Conservation (phyloP, 2,797 vertebrate genomes). For the Pterois miles region DNA sequence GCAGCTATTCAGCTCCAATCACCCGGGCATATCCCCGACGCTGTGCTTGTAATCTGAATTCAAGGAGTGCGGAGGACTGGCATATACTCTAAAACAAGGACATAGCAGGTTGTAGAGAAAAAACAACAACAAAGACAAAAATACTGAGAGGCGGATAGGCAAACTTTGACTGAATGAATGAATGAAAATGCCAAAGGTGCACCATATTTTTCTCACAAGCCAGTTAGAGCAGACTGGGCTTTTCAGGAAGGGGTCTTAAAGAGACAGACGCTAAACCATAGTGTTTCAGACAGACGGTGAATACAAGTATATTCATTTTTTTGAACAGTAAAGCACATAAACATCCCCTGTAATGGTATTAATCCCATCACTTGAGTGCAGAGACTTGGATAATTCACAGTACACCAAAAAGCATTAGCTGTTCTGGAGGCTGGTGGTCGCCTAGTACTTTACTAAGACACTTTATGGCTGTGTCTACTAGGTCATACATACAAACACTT, state of each 20-base stretch:
- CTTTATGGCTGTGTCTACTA: too few species aligned
- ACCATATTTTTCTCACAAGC: too few species aligned
- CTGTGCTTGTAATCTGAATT: conserved; percentile 22
- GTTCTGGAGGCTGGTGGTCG: not conserved
- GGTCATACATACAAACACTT: too few species aligned
- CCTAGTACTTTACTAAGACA: not conserved
- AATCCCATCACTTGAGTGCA: not conserved
- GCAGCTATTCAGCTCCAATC: conserved; percentile 37
- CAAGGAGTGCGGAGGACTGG: conserved; percentile 13
- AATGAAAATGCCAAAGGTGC: not conserved
- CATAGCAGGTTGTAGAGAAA: not conserved
- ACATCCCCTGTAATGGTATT: not conserved
- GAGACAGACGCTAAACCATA: too few species aligned
- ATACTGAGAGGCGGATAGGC: not conserved
- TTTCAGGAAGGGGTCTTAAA: too few species aligned
- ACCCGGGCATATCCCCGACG: not conserved
- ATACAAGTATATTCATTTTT: too few species aligned
- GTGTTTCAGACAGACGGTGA: too few species aligned
- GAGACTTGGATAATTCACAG: not conserved
- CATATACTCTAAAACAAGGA: not conserved
- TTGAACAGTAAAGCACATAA: too few species aligned
- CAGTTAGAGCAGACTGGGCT: too few species aligned
- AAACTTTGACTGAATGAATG: not conserved
- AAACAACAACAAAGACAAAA: not conserved
- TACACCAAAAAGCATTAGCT: not conserved